Evolutionary conservation across 2,888 invertebrate genomes (phyloP), one percentile per base, ranked within the genome.

Genomic region (Drosophila pseudotakahashii): DNA sequence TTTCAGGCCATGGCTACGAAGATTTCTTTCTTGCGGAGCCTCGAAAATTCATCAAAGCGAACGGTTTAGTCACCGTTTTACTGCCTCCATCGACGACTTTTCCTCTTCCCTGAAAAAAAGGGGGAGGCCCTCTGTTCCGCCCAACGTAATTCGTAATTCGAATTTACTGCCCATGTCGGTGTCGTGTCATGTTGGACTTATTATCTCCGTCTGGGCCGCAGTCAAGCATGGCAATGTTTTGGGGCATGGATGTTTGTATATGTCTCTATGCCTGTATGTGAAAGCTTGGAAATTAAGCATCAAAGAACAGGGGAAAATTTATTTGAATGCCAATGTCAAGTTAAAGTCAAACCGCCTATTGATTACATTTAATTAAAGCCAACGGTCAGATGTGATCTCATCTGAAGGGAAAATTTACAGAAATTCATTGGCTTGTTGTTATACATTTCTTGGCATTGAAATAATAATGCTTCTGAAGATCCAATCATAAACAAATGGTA

Each of bases 301-400:
- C 41, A 37, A 36, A 41, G 51, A 48, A 10, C 44, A 39, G 60
- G 51, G 23, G 41, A 51, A 54, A 58, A 64, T 60, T 52, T 72
- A 74, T 81, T 89, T 84, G 71, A 88, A 88, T 79, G 79, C 52
- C 83, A 89, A 89, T 85, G 89, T 84, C 89, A 77, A 75, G 71
- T 68, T 68, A 88, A 89, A 73, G 84, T 84, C 88, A 85, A 23
- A 41, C 58, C 32, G 57, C 34, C 60, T 55, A 68, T 64, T 67
- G 73, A 41, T 76, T 73, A 75, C 36, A 54, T 34, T 76, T 81
- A 83, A 89, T 84, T 84, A 78, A 81, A 39, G 11, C 26, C 34
- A 10, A 11, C n/a, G 34, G 16, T 19, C 42, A 51, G 30, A 32
- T 64, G 57, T 72, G 75, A 71, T 55, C 75, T 71, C 75, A 71